Percentiles rank a stretch among this genome's conserved stretches.
phyloP scores from a whole-genome alignment of 2,888 invertebrate species.

The Odontomyia ornata region DNA sequence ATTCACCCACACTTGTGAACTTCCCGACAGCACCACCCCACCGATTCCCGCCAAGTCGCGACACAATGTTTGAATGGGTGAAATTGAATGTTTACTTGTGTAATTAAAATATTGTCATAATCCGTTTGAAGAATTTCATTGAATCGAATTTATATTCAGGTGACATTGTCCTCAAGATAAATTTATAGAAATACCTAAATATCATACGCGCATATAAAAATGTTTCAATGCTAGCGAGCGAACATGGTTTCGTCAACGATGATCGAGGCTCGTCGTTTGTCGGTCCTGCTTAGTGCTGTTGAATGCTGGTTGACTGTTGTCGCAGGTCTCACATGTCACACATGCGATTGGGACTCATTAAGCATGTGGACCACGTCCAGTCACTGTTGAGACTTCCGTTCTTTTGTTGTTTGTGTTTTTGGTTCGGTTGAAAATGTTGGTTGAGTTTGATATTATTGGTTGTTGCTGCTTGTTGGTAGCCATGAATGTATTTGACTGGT shows the following conservation, averaged over 20 bases:
- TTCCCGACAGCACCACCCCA: neutral
- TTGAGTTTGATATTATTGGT: conserved; percentile 2
- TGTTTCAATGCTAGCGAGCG: conserved; percentile 2
- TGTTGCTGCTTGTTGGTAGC: no score
- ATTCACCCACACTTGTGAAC: neutral
- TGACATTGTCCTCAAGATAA: conserved; percentile 44
- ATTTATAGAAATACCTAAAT: conserved; percentile 50
- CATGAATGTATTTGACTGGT: neutral
- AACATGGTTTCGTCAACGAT: neutral
- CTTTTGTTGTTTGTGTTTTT: conserved; percentile 49
- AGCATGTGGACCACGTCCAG: conserved; percentile 45
- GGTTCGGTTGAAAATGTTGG: conserved; percentile 28
- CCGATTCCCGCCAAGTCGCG: neutral
- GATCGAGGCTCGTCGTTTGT: no score
- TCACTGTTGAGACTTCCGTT: conserved; percentile 50
- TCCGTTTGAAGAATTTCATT: conserved; percentile 45
- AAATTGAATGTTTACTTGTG: conserved; percentile 27
- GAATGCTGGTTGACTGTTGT: conserved; percentile 24
- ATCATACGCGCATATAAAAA: conserved; percentile 47
- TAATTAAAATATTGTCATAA: conserved; percentile 44
- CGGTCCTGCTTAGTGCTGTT: neutral
- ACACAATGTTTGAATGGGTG: conserved; percentile 5
- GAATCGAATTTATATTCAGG: conserved; percentile 46
- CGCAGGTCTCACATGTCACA: conserved; percentile 10
- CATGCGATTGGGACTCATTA: conserved; percentile 39